Base-by-base conservation (phyloP, 2,888 invertebrate species). In the Yponomeuta evonymella region DNA sequence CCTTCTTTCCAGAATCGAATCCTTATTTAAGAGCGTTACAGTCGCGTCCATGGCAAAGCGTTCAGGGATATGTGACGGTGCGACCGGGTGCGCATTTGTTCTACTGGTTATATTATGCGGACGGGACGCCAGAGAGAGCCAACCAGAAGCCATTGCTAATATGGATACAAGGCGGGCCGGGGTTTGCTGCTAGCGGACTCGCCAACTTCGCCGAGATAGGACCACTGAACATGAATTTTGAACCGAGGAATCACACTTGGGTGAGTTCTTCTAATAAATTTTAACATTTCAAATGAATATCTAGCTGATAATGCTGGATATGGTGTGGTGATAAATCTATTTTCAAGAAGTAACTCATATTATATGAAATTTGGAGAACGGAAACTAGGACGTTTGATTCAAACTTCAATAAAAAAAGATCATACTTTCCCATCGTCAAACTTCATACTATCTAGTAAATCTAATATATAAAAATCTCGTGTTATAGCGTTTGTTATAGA, bases 151-250 rank as follows among this genome's bases (percentile, higher is more conserved):
- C 98, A 0, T 84, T 97, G 9, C 91, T 97, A 66, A 95, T 98
- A 79, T 98, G 98, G 97, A 92, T 98, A 30, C 96, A 98, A 93
- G 98, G 98, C 36, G 98, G 98, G 0, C 98, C 98, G 0, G 98
- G 94, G 0, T 94, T 94, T n/a, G 96, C 96, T 0, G 95, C 96
- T 2, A 95, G 95, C n/a, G 96, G 96, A 0, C 95, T 95, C 81
- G 98, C 97, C 15, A 98, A 97, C 82, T 97, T 98, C 81, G 95
- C 95, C 74, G 97, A 97, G 87, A 87, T 97, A 67, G 97, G 97
- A 0, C 97, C 97, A 0, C 81, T 96, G 36, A 94, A 95, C 81
- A 88, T 94, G 71, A 85, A 95, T 64, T 89, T 95, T 74, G 85
- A 94, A 12, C 92, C 94, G 4, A 93, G 97, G 69, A 94, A 95